Evolutionary conservation across 2,113 vertebrate genomes (phyloP), one percentile per base, ranked within the genome.

Genomic region (Amazona vittata): DNA sequence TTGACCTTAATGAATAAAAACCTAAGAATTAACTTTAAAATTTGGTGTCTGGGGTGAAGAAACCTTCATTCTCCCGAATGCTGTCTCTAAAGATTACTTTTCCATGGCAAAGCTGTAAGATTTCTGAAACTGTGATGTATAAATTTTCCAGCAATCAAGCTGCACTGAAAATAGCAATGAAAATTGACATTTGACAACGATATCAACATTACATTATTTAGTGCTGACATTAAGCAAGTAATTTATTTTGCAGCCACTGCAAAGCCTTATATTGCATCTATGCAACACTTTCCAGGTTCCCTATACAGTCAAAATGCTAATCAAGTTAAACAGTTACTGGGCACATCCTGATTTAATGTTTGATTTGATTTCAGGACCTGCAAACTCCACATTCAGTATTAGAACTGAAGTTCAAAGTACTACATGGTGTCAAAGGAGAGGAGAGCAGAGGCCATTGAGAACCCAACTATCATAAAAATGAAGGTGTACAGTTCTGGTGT

Each of bases 111-210:
- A 91, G n/a, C 57, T 83, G 52, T 53, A 89, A 86, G 71, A 69
- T 68, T 89, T 82, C 49, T 92, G 52, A 62, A 79, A 64, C 50
- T 49, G 9, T 31, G 57, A 89, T 87, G 41, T 65, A 91, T 93
- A 92, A 91, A 95, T 96, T 93, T 96, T 93, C 60, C 59, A 89
- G 92, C 69, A 92, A 91, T 92, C 86, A 84, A 87, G 59, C 28
- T 69, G 53, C 65, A 50, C 73, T 75, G 77, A 90, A 95, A 93
- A 68, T 41, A 94, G 92, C 92, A 95, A 71, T 84, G 92, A 96
- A 97, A 96, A 90, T 65, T 93, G 95, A 94, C 88, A 94, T 95
- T 96, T 96, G 90, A 92, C 92, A 94, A 92, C 47, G 50, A 62
- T 39, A 96, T 83, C 67, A 94, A 83, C 55, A 70, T 75, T 84